Conservation (phyloP, 1,140 invertebrate genomes). For the Bemisia tabaci region DNA sequence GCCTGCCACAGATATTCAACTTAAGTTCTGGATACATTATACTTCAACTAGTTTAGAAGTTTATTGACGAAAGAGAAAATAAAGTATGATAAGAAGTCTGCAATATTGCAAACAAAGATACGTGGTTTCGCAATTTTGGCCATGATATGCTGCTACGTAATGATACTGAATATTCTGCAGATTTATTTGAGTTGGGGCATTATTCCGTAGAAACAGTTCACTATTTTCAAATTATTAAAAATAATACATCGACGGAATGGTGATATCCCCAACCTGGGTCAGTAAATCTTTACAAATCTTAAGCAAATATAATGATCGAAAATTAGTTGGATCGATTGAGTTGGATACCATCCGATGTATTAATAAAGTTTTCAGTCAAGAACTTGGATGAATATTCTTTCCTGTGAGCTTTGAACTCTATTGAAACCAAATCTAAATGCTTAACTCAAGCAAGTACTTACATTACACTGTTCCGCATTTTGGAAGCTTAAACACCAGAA, state of each 20-base stretch:
- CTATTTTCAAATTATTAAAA: too few species aligned
- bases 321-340: background rate
- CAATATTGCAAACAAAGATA: background rate
- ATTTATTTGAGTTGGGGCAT: too few species aligned
- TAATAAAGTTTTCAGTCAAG: background rate
- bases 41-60: too few species aligned
- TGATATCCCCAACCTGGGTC: too few species aligned
- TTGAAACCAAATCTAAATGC: background rate
- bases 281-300: too few species aligned
- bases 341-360: background rate
- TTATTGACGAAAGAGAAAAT: background rate
- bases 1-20: too few species aligned
- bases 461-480: background rate
- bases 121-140: background rate
- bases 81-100: background rate
- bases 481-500: background rate
- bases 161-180: too few species aligned
- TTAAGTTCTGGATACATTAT: too few species aligned
- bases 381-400: too few species aligned
- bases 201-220: too few species aligned
- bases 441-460: background rate
- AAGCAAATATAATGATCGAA: background rate
- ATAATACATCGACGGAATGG: too few species aligned
- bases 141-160: too few species aligned
- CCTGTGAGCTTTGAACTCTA: background rate